These are phyloP conservation scores for Lampris incognitus DNA, from an alignment of 2,113 vertebrate genomes.

Conservation along the genomic window DNA sequence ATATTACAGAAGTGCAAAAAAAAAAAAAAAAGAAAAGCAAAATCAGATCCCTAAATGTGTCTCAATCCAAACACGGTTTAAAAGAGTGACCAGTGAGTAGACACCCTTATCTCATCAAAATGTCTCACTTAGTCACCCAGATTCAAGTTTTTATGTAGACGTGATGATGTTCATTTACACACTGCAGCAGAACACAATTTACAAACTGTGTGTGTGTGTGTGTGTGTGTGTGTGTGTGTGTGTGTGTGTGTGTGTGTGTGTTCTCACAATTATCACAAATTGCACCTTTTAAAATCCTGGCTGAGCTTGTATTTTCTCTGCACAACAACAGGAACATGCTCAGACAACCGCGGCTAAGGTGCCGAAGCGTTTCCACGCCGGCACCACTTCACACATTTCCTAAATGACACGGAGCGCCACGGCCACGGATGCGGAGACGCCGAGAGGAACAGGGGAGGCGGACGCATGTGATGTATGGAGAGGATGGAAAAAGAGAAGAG, in stretches of 20 bases:
- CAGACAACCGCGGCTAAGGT: conserved; percentile 29
- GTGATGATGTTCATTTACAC: not conserved
- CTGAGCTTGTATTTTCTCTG: not conserved
- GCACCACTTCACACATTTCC: conserved; percentile 24
- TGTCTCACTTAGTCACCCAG: not conserved
- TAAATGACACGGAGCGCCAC: conserved; percentile 16
- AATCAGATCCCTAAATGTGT: too few relatives aligned
- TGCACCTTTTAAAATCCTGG: not conserved
- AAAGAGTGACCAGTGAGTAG: too few relatives aligned
- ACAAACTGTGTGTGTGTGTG: not conserved
- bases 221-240: not conserved
- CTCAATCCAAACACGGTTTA: too few relatives aligned
- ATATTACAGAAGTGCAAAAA: not conserved
- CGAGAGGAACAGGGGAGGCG: conserved; percentile 61
- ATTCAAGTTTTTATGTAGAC: not conserved
- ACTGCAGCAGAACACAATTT: too few relatives aligned
- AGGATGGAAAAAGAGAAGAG: conserved; percentile 42
- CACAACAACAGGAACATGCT: conserved; percentile 4
- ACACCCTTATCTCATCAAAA: too few relatives aligned
- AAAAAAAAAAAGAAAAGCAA: not conserved
- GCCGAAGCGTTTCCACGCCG: conserved; percentile 36
- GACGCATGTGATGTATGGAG: conserved; percentile 55
- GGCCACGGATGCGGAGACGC: conserved; percentile 9
- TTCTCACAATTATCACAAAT: not conserved
- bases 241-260: not conserved